Base-by-base conservation (phyloP, 2,113 vertebrate species). In the Rhea americana region DNA sequence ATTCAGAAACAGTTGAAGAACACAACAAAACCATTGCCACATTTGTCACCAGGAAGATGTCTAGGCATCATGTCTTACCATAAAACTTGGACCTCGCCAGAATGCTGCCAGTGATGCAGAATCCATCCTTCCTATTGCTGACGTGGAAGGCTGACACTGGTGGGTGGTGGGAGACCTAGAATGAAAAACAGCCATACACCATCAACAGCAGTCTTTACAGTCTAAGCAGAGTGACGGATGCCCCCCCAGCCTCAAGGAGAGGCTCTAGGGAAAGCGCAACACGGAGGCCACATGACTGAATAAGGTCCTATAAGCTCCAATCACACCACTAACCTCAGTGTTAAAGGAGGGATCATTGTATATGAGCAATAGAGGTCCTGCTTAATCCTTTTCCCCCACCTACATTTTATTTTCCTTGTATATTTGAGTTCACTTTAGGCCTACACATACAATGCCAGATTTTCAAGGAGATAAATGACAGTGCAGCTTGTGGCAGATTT, bases 61-160 rank as follows among this genome's bases (percentile, higher is more conserved):
- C 19, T 13, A 35, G 24, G 56, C 35, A 78, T 76, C 58, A 67
- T 50, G 73, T 48, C 94, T 92, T 98, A 99, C 99, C 99, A 28
- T 99, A 99, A 97, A 99, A 99, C 95, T 98, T 99, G 78, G 99
- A 99, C 94, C 98, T 98, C 75, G 99, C 99, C 20, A 99, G 97
- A 97, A 99, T 98, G 96, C 98, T 99, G 74, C 99, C 99, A 16
- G 97, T 98, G 56, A 99, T 98, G 85, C 98, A 98, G 97, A 99
- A 99, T 28, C 99, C 99, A 3, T 99, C 99, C 85, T 99, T 99
- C 84, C 98, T 98, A 94, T 99, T 99, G 98, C 98, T 99, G 96
- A 99, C 92, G 2, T 99, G 98, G 96, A 99, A 99, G 95, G 99
- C 99, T 37, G 99, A 99, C 96, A 99, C 98, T 4, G 99, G 99